Percentiles rank a stretch among this genome's conserved stretches.
Evolutionary conservation across 2,797 vertebrate species (phyloP).

Genomic region (Lutjanus argentimaculatus): DNA sequence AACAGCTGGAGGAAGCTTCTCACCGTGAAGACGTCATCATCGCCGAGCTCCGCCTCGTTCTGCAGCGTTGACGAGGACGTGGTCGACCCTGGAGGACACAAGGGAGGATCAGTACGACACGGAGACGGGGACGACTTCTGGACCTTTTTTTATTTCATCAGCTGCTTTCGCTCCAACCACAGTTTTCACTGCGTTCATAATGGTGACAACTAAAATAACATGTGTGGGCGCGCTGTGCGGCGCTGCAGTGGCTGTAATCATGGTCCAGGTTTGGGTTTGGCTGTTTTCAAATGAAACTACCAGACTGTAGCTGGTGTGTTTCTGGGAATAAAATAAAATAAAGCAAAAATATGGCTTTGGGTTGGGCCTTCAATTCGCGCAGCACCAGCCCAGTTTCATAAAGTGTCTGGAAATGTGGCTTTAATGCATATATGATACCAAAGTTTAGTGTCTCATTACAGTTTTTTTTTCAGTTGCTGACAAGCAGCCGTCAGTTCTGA

Average conservation of each 20-base stretch:
- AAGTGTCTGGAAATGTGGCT: too few relatives aligned
- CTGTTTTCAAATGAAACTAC: neutral
- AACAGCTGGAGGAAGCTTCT: constrained; percentile 71
- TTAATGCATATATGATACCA: too few relatives aligned
- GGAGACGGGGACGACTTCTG: neutral
- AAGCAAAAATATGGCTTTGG: neutral
- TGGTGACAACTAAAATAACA: neutral
- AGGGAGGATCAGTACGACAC: neutral
- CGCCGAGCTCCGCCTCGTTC: constrained; percentile 95
- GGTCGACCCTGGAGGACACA: constrained; percentile 89
- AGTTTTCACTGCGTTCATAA: neutral
- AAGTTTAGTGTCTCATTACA: too few relatives aligned
- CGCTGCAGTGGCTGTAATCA: neutral
- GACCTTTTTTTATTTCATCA: neutral
- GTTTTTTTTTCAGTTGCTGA: too few relatives aligned
- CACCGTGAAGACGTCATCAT: constrained; percentile 97
- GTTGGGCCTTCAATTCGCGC: neutral
- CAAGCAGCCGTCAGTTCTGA: too few relatives aligned
- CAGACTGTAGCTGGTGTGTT: neutral
- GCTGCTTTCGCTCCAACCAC: neutral
- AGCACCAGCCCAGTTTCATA: too few relatives aligned
- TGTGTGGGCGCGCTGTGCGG: neutral
- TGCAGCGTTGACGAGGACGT: constrained; percentile 98
- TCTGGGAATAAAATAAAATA: neutral
- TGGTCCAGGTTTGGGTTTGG: neutral